These are phyloP conservation scores for Istiophorus platypterus DNA, from an alignment of 2,113 vertebrate genomes.

Conservation along the genomic window DNA sequence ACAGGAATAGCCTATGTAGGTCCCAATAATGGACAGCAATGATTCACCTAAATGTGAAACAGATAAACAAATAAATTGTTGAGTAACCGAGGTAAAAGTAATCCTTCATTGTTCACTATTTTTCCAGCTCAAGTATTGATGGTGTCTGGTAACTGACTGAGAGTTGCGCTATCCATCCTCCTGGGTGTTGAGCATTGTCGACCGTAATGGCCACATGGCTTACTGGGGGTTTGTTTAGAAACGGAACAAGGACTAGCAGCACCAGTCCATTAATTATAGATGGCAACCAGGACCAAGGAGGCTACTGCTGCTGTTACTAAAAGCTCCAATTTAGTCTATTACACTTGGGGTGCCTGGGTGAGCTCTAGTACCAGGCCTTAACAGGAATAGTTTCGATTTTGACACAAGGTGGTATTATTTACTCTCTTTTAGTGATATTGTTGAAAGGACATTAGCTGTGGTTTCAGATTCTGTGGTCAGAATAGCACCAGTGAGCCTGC, in stretches of 20 bases:
- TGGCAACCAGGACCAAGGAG: slow-evolving; percentile 64
- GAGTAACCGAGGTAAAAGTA: slow-evolving; percentile 40
- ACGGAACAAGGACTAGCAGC: slow-evolving; percentile 69
- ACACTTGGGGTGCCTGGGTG: slow-evolving; percentile 35
- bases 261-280: slow-evolving; percentile 77
- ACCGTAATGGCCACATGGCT: slow-evolving; percentile 63
- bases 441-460: slow-evolving; percentile 16
- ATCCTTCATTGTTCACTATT: slow-evolving; percentile 40
- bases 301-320: slow-evolving; percentile 67
- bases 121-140: slow-evolving; percentile 44
- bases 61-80: slow-evolving; percentile 47
- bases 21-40: slow-evolving; percentile 21
- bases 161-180: slow-evolving; percentile 36
- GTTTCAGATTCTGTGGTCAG: slow-evolving; percentile 29
- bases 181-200: slow-evolving; percentile 44
- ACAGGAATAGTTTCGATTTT: slow-evolving; percentile 1
- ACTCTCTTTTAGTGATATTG: slow-evolving; percentile 15
- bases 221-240: slow-evolving; percentile 56
- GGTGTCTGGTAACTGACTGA: slow-evolving; percentile 26
- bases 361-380: slow-evolving; percentile 14
- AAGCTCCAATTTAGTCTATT: slow-evolving; percentile 71
- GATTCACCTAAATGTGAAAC: slow-evolving; percentile 49
- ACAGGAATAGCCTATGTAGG: slow-evolving; percentile 53
- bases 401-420: neutral
- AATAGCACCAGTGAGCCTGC: slow-evolving; percentile 5